Base-by-base conservation (phyloP, 1,140 invertebrate species). In the Zaprionus capensis region DNA sequence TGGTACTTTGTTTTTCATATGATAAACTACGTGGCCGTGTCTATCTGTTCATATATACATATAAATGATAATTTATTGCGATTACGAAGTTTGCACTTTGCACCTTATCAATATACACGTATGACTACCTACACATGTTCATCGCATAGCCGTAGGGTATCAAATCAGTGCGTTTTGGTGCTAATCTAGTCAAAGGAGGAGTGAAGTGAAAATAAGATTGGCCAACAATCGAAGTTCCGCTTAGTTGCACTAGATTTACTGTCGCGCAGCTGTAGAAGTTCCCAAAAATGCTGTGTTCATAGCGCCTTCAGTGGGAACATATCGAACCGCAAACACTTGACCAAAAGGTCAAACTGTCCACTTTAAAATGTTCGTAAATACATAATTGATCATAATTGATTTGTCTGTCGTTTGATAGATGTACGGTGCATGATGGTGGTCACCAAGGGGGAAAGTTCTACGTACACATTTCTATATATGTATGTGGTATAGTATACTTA, bases 311-410 rank as follows among this genome's bases (percentile, higher is more conserved):
- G 36, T 51, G 80, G 73, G 80, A 86, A 86, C 66, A 56, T 78
- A 74, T 88, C 56, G 73, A 71, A 17, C 67, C 34, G 26, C 58
- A 70, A 82, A 58, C 84, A 87, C 77, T 87, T 82, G 83, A 78
- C 58, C 68, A 66, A 71, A 71, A 78, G 72, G 67, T 70, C 46
- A 20, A 44, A 44, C 53, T 71, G 68, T 44, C 68, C 53, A 71
- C 61, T 65, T 71, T 28, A 71, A 69, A 63, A 57, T 24, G 17
- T 49, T 49, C 17, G 24, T 68, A 74, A 70, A 70, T 86, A 83
- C 80, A 86, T 86, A 87, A 86, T 88, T 86, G 84, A 86, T 69
- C 84, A 83, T 86, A 86, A 86, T 86, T 86, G 84, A 86, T 86
- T 88, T 82, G 79, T 63, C 69, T 81, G 56, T 34, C 2, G 9